phyloP scores from a whole-genome alignment of 2,888 invertebrate genomes.

The Diachrysia chrysitis region DNA sequence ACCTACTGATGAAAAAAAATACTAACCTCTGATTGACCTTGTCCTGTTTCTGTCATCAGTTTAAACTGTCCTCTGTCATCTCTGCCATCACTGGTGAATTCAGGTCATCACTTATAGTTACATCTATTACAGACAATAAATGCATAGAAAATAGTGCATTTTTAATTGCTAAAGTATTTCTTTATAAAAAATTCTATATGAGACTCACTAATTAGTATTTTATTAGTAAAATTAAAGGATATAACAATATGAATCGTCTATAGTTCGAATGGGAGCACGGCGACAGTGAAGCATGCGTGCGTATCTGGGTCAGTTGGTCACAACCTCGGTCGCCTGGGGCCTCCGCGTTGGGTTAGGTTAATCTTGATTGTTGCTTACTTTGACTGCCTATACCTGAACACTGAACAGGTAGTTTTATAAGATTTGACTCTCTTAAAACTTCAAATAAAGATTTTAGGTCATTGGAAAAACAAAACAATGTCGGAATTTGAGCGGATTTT shows the following conservation, averaged over 20 bases:
- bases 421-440: not conserved
- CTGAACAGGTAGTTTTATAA: constrained; percentile 9
- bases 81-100: not conserved
- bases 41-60: not conserved
- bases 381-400: constrained; percentile 28
- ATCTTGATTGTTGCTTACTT: constrained; percentile 55
- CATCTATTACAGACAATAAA: no score
- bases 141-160: no score
- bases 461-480: no score
- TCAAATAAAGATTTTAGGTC: not conserved
- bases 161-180: no score
- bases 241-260: constrained; percentile 51
- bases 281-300: constrained; percentile 59
- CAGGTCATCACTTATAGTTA: not conserved
- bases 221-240: constrained; percentile 40
- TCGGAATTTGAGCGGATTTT: not conserved
- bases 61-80: not conserved
- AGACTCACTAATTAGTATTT: not conserved
- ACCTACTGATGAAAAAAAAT: not conserved
- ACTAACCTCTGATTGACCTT: not conserved
- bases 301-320: constrained; percentile 62
- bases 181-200: no score
- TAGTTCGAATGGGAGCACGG: constrained; percentile 56
- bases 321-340: constrained; percentile 60
- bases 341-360: constrained; percentile 55